phyloP scores from a whole-genome alignment of 2,797 vertebrate genomes.

The Bufotes viridis region DNA sequence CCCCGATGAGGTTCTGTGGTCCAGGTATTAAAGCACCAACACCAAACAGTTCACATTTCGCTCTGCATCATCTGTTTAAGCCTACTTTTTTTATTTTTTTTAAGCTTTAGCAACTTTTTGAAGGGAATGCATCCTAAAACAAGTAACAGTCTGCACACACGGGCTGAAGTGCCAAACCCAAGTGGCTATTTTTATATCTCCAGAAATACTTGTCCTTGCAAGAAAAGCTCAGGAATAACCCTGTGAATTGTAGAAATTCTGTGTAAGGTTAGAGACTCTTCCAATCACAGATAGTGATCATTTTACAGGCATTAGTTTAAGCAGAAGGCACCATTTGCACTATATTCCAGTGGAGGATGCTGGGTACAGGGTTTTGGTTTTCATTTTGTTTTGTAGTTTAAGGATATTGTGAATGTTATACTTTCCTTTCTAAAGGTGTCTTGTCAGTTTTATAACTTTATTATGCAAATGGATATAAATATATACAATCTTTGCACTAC shows the following conservation, averaged over 20 bases:
- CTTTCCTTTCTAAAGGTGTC: neutral
- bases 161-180: neutral
- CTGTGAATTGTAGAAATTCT: neutral
- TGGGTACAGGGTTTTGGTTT: neutral
- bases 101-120: neutral
- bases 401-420: neutral
- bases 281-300: neutral
- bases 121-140: too few relatives aligned
- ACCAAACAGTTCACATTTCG: neutral
- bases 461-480: constrained; percentile 13
- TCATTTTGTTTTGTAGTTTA: neutral
- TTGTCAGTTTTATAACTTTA: neutral
- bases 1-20: too few relatives aligned
- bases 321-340: constrained; percentile 53
- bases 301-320: neutral
- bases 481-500: constrained; percentile 55
- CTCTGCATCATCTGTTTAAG: neutral
- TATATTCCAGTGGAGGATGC: constrained; percentile 34
- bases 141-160: neutral
- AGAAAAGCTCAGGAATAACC: neutral
- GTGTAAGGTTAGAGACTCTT: neutral
- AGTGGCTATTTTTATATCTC: neutral
- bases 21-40: neutral
- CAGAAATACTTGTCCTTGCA: neutral
- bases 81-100: neutral